Evolutionary conservation across 2,797 vertebrate genomes (phyloP).

Genomic region (Sebastes jordani): DNA sequence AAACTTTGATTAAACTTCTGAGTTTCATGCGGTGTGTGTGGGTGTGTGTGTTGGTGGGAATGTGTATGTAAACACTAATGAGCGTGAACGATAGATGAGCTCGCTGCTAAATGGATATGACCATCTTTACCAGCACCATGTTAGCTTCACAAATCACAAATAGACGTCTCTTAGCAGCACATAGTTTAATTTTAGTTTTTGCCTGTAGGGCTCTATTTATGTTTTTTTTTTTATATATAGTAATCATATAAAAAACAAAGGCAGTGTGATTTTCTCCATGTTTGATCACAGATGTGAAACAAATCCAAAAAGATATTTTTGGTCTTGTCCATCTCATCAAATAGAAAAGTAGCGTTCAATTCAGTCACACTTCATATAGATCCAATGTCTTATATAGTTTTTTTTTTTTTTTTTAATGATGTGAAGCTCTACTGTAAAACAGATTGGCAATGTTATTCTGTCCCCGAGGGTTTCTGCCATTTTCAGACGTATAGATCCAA

Average conservation of each 20-base stretch:
- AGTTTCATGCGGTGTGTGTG: neutral
- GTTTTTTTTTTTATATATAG: neutral
- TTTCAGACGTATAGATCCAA: conserved; percentile 66
- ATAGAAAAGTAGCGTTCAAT: conserved; percentile 28
- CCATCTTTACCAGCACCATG: conserved; percentile 19
- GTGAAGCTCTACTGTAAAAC: conserved; percentile 61
- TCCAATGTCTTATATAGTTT: conserved; percentile 18
- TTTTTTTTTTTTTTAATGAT: conserved; percentile 41
- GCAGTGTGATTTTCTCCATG: neutral
- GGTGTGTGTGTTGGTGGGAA: neutral
- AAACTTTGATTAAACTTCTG: conserved; percentile 59
- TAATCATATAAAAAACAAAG: neutral
- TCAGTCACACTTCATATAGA: conserved; percentile 44
- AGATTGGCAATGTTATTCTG: conserved; percentile 59
- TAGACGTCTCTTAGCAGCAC: conserved; percentile 12
- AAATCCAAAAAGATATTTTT: neutral
- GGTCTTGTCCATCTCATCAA: neutral
- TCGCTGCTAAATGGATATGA: conserved; percentile 37
- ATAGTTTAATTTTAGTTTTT: neutral
- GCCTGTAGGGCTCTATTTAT: neutral
- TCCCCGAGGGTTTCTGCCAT: conserved; percentile 63
- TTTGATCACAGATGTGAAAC: neutral
- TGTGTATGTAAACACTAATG: conserved; percentile 45
- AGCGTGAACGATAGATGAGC: conserved; percentile 65
- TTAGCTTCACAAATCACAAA: conserved; percentile 38